phyloP scores from a whole-genome alignment of 2,888 invertebrate species.

The Thereva unica region DNA sequence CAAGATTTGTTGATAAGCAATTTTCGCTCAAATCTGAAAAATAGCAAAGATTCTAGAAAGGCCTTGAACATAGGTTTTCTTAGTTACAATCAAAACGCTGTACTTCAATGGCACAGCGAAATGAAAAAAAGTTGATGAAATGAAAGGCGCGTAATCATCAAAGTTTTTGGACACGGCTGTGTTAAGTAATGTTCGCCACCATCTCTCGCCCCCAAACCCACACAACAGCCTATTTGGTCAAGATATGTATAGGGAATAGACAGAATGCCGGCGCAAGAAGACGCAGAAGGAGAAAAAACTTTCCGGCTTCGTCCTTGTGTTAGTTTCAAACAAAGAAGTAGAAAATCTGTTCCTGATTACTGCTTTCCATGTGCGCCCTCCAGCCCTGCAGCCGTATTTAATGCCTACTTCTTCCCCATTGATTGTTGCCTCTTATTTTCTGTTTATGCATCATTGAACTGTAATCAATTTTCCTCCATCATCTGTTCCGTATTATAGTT shows the following conservation, averaged over 20 bases:
- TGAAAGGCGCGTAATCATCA: constrained; percentile 30
- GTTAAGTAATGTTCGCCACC: constrained; percentile 4
- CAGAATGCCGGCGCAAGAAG: too few relatives aligned
- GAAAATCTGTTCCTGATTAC: constrained; percentile 30
- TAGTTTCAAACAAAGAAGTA: neutral
- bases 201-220: too few relatives aligned
- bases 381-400: constrained; percentile 11
- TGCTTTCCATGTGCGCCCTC: constrained; percentile 12
- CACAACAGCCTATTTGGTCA: too few relatives aligned
- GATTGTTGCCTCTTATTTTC: constrained; percentile 37
- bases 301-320: too few relatives aligned
- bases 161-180: constrained; percentile 20
- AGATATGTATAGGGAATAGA: too few relatives aligned
- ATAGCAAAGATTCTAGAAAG: constrained; percentile 14
- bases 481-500: constrained; percentile 17
- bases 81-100: constrained; percentile 22
- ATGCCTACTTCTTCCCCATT: constrained; percentile 17
- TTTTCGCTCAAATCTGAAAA: constrained; percentile 29
- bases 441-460: constrained; percentile 45
- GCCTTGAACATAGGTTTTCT: constrained; percentile 6
- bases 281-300: too few relatives aligned
- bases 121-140: constrained; percentile 29
- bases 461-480: constrained; percentile 44
- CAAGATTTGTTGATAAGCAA: constrained; percentile 29
- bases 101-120: constrained; percentile 5